phyloP scores from a whole-genome alignment of 2,888 invertebrate genomes.

The Oscheius sp. region DNA sequence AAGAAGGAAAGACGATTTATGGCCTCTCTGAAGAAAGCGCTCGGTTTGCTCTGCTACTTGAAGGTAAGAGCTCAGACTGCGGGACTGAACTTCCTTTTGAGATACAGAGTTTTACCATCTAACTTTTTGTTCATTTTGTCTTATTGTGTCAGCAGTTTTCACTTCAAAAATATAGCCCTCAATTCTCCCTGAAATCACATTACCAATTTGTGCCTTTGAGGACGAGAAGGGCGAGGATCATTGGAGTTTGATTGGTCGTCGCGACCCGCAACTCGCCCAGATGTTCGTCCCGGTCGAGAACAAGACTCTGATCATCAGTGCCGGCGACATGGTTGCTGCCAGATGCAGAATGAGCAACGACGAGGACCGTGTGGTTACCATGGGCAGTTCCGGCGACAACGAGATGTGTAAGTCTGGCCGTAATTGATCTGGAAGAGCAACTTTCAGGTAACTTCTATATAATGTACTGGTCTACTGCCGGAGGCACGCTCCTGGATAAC shows the following conservation, averaged over 20 bases:
- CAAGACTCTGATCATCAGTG: conserved; percentile 79
- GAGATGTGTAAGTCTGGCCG: conserved; percentile 71
- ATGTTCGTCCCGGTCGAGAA: conserved; percentile 89
- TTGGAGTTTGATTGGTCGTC: conserved; percentile 88
- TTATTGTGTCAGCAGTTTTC: too few relatives aligned
- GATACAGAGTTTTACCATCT: too few relatives aligned
- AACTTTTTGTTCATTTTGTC: too few relatives aligned
- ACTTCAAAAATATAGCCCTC: too few relatives aligned
- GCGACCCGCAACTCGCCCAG: conserved; percentile 87
- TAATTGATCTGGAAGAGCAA: too few relatives aligned
- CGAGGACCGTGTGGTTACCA: conserved; percentile 61
- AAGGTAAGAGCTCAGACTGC: background rate
- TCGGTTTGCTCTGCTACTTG: background rate
- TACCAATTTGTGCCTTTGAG: conserved; percentile 21
- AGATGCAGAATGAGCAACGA: conserved; percentile 70
- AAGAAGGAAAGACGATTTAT: too few relatives aligned
- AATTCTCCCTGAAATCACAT: background rate
- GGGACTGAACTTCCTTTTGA: too few relatives aligned
- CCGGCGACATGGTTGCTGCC: conserved; percentile 56
- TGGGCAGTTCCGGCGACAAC: conserved; percentile 71
- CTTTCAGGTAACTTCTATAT: conserved; percentile 71
- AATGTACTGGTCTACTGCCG: conserved; percentile 72
- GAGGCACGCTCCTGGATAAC: conserved; percentile 58
- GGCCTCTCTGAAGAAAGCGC: too few relatives aligned
- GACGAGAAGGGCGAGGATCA: conserved; percentile 75